Evolutionary conservation across 2,113 vertebrate genomes (phyloP).

Genomic region (Craseonycteris thonglongyai): DNA sequence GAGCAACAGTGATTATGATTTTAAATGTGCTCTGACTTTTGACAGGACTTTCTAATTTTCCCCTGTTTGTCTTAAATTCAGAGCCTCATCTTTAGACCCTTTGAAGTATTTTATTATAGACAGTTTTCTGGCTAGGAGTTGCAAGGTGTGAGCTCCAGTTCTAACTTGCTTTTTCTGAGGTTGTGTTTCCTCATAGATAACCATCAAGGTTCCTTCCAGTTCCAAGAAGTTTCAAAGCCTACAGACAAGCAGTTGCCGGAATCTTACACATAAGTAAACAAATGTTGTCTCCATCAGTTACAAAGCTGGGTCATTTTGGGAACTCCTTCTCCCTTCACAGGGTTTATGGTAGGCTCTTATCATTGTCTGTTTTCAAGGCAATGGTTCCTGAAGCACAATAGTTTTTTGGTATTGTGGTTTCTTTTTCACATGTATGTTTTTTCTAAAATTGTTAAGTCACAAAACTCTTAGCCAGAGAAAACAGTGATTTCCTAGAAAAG

Average conservation of each 20-base stretch:
- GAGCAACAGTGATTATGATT: no score
- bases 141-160: not conserved
- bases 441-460: not conserved
- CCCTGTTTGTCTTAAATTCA: not conserved
- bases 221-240: not conserved
- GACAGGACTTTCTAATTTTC: not conserved
- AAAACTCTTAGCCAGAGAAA: not conserved
- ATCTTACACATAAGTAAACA: not conserved
- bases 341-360: not conserved
- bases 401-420: not conserved
- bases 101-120: not conserved
- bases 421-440: not conserved
- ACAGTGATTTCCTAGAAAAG: constrained; percentile 2
- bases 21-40: not conserved
- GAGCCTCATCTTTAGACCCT: not conserved
- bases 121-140: not conserved
- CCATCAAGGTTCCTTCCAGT: not conserved
- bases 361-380: not conserved
- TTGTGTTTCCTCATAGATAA: not conserved
- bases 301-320: not conserved
- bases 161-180: not conserved
- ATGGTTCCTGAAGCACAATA: not conserved
- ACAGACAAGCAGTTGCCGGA: not conserved
- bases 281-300: not conserved
- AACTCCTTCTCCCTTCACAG: not conserved